These are phyloP conservation scores for Manis pentadactyla DNA, from an alignment of 2,797 vertebrate genomes.

Conservation along the genomic window DNA sequence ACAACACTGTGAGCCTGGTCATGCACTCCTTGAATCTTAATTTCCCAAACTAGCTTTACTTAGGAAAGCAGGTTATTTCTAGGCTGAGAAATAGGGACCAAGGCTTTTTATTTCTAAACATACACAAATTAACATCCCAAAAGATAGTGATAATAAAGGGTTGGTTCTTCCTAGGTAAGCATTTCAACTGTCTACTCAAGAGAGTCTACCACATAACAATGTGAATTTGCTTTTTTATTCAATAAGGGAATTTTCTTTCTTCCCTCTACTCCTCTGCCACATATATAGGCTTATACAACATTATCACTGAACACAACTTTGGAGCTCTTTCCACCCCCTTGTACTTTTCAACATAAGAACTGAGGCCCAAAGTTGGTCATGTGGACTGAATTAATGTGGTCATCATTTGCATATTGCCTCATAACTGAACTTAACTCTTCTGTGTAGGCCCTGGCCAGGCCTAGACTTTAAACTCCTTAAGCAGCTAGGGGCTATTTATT, in stretches of 20 bases:
- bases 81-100: neutral
- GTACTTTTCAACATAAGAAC: neutral
- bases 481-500: neutral
- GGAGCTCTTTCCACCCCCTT: neutral
- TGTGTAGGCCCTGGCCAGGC: neutral
- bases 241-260: neutral
- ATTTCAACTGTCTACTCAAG: neutral
- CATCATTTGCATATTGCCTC: constrained; percentile 10
- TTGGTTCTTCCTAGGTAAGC: neutral
- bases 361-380: neutral
- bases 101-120: constrained; percentile 43
- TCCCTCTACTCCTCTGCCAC: neutral
- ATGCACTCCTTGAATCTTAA: neutral
- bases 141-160: constrained; percentile 7
- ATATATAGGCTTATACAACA: neutral
- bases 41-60: neutral
- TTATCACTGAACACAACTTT: neutral
- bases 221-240: neutral
- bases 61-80: constrained; percentile 24
- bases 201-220: neutral
- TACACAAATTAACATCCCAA: constrained; percentile 1
- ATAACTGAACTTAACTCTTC: neutral
- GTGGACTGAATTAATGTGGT: neutral
- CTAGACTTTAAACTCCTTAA: neutral
- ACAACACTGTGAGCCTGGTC: neutral